Base-by-base conservation (phyloP, 2,113 vertebrate species). In the Myiopsitta monachus region DNA sequence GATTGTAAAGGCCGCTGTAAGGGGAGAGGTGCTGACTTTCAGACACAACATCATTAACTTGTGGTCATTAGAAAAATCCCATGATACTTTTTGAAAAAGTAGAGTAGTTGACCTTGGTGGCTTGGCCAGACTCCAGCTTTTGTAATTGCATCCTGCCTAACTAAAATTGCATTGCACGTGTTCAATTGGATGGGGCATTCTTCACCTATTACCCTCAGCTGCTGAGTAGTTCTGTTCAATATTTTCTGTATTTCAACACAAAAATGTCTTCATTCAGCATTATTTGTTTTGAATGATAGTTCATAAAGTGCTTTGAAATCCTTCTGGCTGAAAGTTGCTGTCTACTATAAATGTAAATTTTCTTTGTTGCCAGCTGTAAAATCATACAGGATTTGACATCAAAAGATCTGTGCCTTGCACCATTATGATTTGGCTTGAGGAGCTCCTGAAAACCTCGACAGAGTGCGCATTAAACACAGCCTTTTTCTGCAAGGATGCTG, bases 111-210 rank as follows among this genome's bases (percentile, higher is more conserved):
- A 97, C 93, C 94, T 96, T 96, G 77, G 75, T 90, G 87, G 88
- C 95, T 97, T 97, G 96, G 95, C 94, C 41, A 80, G 78, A 41
- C 75, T 96, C 97, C 97, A 97, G 43, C 76, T 92, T 94, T 80
- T 78, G 79, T 97, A 96, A 97, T 95, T 96, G 89, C 82, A 92
- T 95, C 85, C 92, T 74, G 70, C 80, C 92, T 94, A 69, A 75
- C 89, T 85, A 83, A 92, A 96, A 97, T 90, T 94, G 67, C 74
- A 68, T 72, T 83, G 69, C 74, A 62, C 17, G 2, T 46, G 4
- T 91, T 92, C 91, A 83, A 0, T 33, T 47, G 77, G 67, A 83
- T 55, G 46, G 84, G 9, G 0, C 76, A 80, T 96, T 97, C 78
- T 92, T 91, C 94, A 92, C 90, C 90, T 96, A 89, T 91, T 92